Evolutionary conservation across 1,140 invertebrate species (phyloP).

Genomic region (Drosophila kepulauana): DNA sequence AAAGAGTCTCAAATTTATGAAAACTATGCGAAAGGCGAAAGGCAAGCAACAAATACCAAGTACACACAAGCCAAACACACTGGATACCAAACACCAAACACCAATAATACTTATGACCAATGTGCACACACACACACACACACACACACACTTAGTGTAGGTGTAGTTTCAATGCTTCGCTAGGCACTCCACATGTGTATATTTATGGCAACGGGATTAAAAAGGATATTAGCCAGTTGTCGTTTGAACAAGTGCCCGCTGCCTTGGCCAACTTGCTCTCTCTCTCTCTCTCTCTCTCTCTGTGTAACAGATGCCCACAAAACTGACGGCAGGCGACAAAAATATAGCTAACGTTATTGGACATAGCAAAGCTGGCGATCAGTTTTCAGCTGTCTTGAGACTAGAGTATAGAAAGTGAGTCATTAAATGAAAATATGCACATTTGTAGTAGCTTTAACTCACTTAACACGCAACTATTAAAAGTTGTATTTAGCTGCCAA

Average conservation of each 20-base stretch:
- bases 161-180: slow-evolving; percentile 30
- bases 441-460: not conserved
- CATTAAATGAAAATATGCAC: too few relatives aligned
- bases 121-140: slow-evolving; percentile 29
- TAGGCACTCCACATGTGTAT: slow-evolving; percentile 58
- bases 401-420: too few relatives aligned
- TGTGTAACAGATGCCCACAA: slow-evolving; percentile 37
- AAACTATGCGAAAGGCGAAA: slow-evolving; percentile 52
- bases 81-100: slow-evolving; percentile 36
- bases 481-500: too few relatives aligned
- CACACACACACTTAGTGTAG: slow-evolving; percentile 3
- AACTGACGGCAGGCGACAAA: slow-evolving; percentile 30
- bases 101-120: slow-evolving; percentile 61
- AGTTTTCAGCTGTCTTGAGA: too few relatives aligned
- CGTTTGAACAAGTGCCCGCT: slow-evolving; percentile 30
- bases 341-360: slow-evolving; percentile 1
- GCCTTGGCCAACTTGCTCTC: not conserved
- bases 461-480: not conserved
- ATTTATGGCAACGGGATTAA: slow-evolving; percentile 71
- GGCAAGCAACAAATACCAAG: slow-evolving; percentile 5
- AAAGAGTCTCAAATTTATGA: slow-evolving; percentile 64
- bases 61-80: not conserved
- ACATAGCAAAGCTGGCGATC: too few relatives aligned
- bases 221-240: slow-evolving; percentile 72
- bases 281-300: too few relatives aligned